A percentile compares a stretch with the other conserved stretches of the same genome.
These are phyloP conservation scores for Drosophila leonis DNA, from an alignment of 2,888 invertebrate genomes.

Conservation along the genomic window DNA sequence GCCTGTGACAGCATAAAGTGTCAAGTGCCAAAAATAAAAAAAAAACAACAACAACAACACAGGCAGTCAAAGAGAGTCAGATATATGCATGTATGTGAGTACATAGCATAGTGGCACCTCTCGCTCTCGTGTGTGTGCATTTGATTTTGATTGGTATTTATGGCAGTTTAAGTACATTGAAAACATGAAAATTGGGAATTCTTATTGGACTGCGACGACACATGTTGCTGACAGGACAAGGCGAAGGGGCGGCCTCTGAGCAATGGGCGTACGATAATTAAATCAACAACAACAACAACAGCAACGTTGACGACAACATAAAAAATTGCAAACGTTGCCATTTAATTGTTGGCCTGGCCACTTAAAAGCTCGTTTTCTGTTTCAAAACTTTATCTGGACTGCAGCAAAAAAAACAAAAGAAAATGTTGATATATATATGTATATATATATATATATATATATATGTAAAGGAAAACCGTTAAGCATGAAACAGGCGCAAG, in stretches of 20 bases:
- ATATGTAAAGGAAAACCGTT: slow-evolving; percentile 36
- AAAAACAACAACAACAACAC: neutral
- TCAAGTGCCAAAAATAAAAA: slow-evolving; percentile 36
- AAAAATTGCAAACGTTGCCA: slow-evolving; percentile 38
- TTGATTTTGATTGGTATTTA: slow-evolving; percentile 85
- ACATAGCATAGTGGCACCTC: neutral
- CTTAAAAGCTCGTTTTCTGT: slow-evolving; percentile 57
- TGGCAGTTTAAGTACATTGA: slow-evolving; percentile 73
- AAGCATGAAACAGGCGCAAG: slow-evolving; percentile 58
- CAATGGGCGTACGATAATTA: slow-evolving; percentile 26
- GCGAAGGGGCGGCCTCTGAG: slow-evolving; percentile 15
- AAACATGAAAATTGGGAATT: slow-evolving; percentile 34
- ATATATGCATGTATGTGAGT: slow-evolving; percentile 2
- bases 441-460: neutral
- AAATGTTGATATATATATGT: neutral
- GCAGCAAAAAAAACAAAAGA: slow-evolving; percentile 7
- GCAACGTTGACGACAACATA: slow-evolving; percentile 9
- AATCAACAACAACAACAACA: slow-evolving; percentile 18
- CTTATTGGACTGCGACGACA: slow-evolving; percentile 28
- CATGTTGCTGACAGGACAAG: slow-evolving; percentile 51
- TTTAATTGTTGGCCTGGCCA: slow-evolving; percentile 53
- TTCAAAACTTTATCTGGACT: slow-evolving; percentile 33
- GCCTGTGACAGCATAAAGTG: slow-evolving; percentile 34
- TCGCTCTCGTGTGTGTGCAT: slow-evolving; percentile 61
- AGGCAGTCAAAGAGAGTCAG: neutral